Evolutionary conservation across 2,113 vertebrate species (phyloP), one percentile per base, ranked within the genome.

Genomic region (Podocnemis expansa): DNA sequence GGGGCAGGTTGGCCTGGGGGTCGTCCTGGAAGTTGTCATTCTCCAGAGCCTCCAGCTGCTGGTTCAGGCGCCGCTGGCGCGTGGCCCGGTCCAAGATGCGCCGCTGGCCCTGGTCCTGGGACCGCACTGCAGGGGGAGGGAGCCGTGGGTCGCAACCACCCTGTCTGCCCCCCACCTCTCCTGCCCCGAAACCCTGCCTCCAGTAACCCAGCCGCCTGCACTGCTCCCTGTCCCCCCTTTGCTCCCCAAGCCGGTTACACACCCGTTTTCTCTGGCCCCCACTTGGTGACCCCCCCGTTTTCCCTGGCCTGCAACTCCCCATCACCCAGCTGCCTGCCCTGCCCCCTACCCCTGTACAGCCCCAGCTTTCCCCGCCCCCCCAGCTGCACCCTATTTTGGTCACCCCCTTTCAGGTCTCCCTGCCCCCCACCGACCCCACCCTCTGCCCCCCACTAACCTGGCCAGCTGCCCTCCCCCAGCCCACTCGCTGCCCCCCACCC

Each of bases 1-100:
- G 98, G 38, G 97, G 98, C 91, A 97, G 98, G 94, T 94, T 99
- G 49, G 99, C 98, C 4, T 99, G 98, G 3, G 99, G 99, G 84
- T 99, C 99, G 10, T 99, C 99, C 97, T 99, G 98, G 95, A 99
- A 99, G 96, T 99, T 99, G 96, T 99, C 99, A 82, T 99, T 99
- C 96, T 99, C 99, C 85, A 99, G 94, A 16, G 99, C 99, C 38
- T 99, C 99, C 3, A 99, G 98, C 97, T 99, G 99, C 2, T 99
- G 95, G 38, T 96, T 98, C 88, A 98, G 97, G 6, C 99, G 97
- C 5, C 99, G 96, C 93, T 98, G 99, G 1, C 99, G 96, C 38
- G 99, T 99, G 0, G 99, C 99, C 14, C 98, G 97, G 88, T 99
- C 99, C 86, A 99, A 78, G 41, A 99, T 98, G 2, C 99, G 94